phyloP scores from a whole-genome alignment of 2,888 invertebrate genomes.

The Sepioteuthis lessoniana region DNA sequence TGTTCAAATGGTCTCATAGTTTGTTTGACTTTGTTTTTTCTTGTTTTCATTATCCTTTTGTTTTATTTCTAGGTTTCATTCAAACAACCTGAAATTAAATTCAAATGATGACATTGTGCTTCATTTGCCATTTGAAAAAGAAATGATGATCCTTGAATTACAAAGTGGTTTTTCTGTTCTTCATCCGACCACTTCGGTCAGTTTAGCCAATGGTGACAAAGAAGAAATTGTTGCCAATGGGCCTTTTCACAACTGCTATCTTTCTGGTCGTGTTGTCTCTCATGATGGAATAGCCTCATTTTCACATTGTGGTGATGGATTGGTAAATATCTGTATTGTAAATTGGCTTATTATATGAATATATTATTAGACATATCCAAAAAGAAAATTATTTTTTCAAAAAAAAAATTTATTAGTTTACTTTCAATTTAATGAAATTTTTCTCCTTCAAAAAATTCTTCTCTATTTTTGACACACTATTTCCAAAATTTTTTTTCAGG shows the following conservation, averaged over 20 bases:
- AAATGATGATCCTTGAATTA: neutral
- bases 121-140: constrained; percentile 18
- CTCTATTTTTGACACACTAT: too few species aligned
- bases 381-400: too few species aligned
- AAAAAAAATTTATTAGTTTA: too few species aligned
- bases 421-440: too few species aligned
- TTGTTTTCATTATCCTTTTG: too few species aligned
- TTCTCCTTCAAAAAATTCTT: too few species aligned
- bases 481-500: too few species aligned
- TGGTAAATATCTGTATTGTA: neutral
- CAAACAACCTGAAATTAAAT: neutral
- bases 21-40: too few species aligned
- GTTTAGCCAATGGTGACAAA: neutral
- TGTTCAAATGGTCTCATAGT: too few species aligned
- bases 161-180: neutral
- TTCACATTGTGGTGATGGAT: constrained; percentile 25
- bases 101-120: neutral
- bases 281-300: constrained; percentile 24
- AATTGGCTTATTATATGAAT: neutral
- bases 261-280: neutral
- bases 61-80: constrained; percentile 37
- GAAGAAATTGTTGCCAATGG: neutral
- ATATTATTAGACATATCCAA: too few species aligned
- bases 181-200: neutral
- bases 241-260: neutral